Percentiles rank a stretch among this genome's conserved stretches.
These are phyloP conservation scores for Euthynnus affinis DNA, from an alignment of 2,797 vertebrate species.

Conservation along the genomic window DNA sequence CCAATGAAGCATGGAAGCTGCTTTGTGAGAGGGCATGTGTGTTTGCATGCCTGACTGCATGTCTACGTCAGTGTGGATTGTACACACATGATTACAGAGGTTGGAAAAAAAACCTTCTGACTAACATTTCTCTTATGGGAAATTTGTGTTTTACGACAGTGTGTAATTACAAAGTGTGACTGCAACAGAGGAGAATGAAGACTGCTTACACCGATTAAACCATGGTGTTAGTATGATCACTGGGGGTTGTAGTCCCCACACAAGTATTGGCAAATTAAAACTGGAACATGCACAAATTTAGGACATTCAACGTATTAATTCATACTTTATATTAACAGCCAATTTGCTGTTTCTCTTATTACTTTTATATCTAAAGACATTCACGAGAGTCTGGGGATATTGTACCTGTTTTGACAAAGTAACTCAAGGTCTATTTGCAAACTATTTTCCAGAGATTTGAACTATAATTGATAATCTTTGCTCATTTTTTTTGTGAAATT, in stretches of 20 bases:
- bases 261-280: background rate
- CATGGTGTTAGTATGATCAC: background rate
- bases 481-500: too few relatives aligned
- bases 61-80: background rate
- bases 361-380: too few relatives aligned
- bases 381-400: too few relatives aligned
- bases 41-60: slow-evolving; percentile 31
- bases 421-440: too few relatives aligned
- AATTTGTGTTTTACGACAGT: background rate
- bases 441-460: too few relatives aligned
- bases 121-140: background rate
- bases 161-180: background rate
- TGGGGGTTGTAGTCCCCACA: background rate
- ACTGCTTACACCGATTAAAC: background rate
- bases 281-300: background rate
- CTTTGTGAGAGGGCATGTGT: slow-evolving; percentile 20
- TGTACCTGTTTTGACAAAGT: too few relatives aligned
- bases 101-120: background rate
- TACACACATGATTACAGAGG: slow-evolving; percentile 16
- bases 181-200: background rate
- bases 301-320: too few relatives aligned
- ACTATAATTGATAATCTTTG: too few relatives aligned
- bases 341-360: too few relatives aligned
- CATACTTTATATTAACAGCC: too few relatives aligned
- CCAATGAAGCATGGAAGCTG: background rate